phyloP scores from a whole-genome alignment of 1,140 invertebrate species.

The Saccostrea echinata region DNA sequence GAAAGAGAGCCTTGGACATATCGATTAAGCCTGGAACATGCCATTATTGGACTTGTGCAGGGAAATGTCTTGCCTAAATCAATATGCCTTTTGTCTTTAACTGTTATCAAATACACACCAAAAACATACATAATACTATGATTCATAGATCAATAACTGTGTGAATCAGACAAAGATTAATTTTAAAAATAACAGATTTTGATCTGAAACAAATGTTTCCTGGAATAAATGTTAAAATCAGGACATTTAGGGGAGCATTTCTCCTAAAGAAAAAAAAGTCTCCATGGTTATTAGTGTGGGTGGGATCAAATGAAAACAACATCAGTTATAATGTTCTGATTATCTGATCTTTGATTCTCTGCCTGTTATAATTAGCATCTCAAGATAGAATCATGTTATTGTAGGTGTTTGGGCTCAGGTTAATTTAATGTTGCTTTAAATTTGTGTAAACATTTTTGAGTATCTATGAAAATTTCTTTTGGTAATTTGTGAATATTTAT shows the following conservation, averaged over 20 bases:
- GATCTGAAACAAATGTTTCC: neutral
- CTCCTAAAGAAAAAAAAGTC: neutral
- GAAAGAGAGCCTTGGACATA: neutral
- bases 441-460: too few species aligned
- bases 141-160: constrained; percentile 24
- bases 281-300: neutral
- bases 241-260: neutral
- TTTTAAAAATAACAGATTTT: neutral
- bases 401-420: neutral
- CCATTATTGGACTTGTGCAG: neutral
- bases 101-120: constrained; percentile 36
- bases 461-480: too few species aligned
- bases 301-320: neutral
- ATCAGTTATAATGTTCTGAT: neutral
- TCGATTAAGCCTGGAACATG: neutral
- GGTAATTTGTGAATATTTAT: too few species aligned
- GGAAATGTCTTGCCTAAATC: constrained; percentile 21
- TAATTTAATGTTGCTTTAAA: too few species aligned
- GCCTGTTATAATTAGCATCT: neutral
- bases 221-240: neutral
- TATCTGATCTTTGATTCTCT: neutral
- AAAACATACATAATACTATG: constrained; percentile 16
- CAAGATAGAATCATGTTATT: neutral
- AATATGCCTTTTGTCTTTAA: constrained; percentile 32
- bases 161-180: neutral